Evolutionary conservation across 30 jellyfish, hydroid and myxozoan genomes (phyloP), one percentile per base, ranked within the genome.

Genomic region (Hydractinia symbiolongicarpus): DNA sequence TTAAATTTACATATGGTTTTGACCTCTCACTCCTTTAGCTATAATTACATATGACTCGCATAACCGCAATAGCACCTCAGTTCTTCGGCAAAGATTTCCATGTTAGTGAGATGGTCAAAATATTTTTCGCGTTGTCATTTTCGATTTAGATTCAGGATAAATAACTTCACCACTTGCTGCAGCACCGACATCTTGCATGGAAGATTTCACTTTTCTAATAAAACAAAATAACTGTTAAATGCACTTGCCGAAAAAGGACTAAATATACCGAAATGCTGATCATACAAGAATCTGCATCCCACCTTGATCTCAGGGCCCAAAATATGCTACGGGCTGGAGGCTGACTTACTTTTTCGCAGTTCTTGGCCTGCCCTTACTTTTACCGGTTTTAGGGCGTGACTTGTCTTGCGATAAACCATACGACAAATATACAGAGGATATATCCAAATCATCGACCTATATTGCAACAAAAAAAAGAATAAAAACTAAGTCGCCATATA

Each of bases 261-360:
- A 11, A 16, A 13, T 1, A 11, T 2, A 13, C 4, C 74, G 74
- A 7, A 8, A 64, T 51, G 19, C 44, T 30, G 44, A 30, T 2
- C 44, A 30, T 30, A 30, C 44, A 30, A 30, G 44, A 30, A 30
- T 30, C 44, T 30, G 44, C 44, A 30, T 30, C 44, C 44, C 44
- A 30, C 44, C 44, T 30, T 30, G 44, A 30, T 30, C 44, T 2
- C 44, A 30, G 44, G 2, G 44, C 44, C 44, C 2, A 30, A 30
- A 30, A 30, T n/a, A 30, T 30, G 44, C 44, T 30, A 30, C 44
- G 44, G 44, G 44, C 2, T 30, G 2, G 69, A 11, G 3, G 17
- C 17, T 11, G 20, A 53, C 88, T 50, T n/a, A 89, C 96, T 79
- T 89, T 79, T 84, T 89, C n/a, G 95, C 96, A 30, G 97, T 91